Evolutionary conservation across 1,140 invertebrate species (phyloP).

Genomic region (Drosophila bocqueti): DNA sequence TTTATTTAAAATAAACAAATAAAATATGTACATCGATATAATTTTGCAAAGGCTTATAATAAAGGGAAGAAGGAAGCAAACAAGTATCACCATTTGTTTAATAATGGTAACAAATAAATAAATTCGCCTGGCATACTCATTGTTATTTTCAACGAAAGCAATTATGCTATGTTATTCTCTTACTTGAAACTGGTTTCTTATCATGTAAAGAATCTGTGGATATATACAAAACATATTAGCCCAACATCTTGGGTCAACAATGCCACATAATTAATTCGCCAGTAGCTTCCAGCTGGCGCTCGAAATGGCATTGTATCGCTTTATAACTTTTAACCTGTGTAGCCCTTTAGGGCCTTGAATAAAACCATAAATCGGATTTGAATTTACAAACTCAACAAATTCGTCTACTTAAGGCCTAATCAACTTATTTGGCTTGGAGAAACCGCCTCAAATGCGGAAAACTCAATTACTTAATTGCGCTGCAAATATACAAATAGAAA

Average conservation of each 20-base stretch:
- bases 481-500: constrained; percentile 50
- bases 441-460: constrained; percentile 37
- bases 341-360: background rate
- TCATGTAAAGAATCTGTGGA: constrained; percentile 11
- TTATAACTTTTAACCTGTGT: background rate
- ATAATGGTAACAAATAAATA: background rate
- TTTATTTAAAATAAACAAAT: background rate
- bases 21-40: background rate
- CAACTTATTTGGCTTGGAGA: constrained; percentile 8
- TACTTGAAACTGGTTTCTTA: constrained; percentile 22
- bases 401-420: constrained; percentile 1
- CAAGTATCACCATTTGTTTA: background rate
- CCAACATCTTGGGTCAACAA: constrained; percentile 12
- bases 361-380: background rate
- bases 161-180: constrained; percentile 5
- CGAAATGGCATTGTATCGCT: background rate
- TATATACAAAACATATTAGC: constrained; percentile 18
- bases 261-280: constrained; percentile 10
- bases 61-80: background rate
- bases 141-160: background rate
- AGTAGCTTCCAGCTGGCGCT: background rate
- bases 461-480: constrained; percentile 48
- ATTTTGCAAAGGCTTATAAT: background rate
- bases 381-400: background rate
- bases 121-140: background rate